Conservation (phyloP, 2,113 vertebrate species). For the Steatornis caripensis region DNA sequence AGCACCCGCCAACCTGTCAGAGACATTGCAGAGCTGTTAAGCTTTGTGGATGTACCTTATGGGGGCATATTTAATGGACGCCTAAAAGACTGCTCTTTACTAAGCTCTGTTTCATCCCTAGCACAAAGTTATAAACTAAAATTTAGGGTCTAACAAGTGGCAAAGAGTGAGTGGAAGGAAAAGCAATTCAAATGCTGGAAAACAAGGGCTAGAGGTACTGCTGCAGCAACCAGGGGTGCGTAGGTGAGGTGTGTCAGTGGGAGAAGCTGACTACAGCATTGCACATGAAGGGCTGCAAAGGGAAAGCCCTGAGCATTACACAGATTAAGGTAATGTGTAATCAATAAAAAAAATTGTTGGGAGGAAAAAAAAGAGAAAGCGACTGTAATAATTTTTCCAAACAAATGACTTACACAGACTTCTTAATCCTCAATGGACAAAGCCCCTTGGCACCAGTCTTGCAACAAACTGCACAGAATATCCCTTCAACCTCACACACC, state of each 20-base stretch:
- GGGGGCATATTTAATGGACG: neutral
- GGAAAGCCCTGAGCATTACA: neutral
- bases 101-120: neutral
- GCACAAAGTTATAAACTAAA: neutral
- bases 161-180: neutral
- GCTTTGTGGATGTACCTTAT: neutral
- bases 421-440: neutral
- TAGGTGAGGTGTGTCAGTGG: neutral
- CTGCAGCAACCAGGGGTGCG: rapidly evolving
- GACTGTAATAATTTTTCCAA: neutral
- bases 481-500: rapidly evolving
- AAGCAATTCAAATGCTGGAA: neutral
- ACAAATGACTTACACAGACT: neutral
- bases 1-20: neutral
- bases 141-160: neutral
- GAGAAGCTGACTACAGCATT: neutral
- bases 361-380: neutral
- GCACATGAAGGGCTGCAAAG: neutral
- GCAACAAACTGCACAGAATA: neutral
- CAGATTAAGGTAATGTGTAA: neutral
- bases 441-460: neutral
- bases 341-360: neutral
- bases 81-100: neutral
- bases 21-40: neutral
- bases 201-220: neutral